Percentiles rank a stretch among this genome's conserved stretches.
phyloP scores from a whole-genome alignment of 2,888 invertebrate species.

The Xiphydria camelus region DNA sequence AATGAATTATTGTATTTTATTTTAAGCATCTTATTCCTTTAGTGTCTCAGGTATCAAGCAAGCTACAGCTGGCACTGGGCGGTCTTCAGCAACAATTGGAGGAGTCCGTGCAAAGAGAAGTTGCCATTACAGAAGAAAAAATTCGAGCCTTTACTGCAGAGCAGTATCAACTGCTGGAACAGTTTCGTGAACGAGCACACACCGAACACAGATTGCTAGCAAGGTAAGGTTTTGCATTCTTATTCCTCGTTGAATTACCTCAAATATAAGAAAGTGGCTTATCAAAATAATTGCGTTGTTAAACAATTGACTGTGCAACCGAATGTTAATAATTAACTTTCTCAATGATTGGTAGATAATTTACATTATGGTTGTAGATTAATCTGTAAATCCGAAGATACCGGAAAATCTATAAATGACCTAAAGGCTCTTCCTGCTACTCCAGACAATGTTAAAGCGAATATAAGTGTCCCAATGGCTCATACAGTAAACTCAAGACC shows the following conservation, averaged over 20 bases:
- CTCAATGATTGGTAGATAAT: no score
- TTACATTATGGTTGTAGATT: slow-evolving; percentile 35
- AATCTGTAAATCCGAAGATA: slow-evolving; percentile 35
- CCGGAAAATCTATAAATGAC: slow-evolving; percentile 26
- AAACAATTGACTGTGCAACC: no score
- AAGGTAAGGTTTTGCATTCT: slow-evolving; percentile 64
- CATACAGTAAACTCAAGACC: slow-evolving; percentile 31
- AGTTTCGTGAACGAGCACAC: slow-evolving; percentile 72
- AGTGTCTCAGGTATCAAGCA: slow-evolving; percentile 59
- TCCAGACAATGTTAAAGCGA: slow-evolving; percentile 36
- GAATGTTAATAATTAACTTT: background rate
- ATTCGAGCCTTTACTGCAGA: slow-evolving; percentile 76
- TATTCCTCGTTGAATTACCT: no score
- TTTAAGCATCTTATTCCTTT: slow-evolving; percentile 15
- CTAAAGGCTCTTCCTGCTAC: slow-evolving; percentile 36
- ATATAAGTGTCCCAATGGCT: slow-evolving; percentile 34
- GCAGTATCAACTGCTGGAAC: slow-evolving; percentile 75
- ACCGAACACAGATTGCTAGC: slow-evolving; percentile 71
- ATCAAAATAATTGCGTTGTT: no score
- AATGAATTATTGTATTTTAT: background rate
- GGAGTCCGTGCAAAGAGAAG: slow-evolving; percentile 70
- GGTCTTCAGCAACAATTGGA: slow-evolving; percentile 70
- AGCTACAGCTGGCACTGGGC: slow-evolving; percentile 63
- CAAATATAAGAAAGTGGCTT: no score
- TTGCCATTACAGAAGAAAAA: slow-evolving; percentile 72